Percentiles rank a stretch among this genome's conserved stretches.
phyloP scores from a whole-genome alignment of 2,113 vertebrate species.

The Ginglymostoma cirratum region DNA sequence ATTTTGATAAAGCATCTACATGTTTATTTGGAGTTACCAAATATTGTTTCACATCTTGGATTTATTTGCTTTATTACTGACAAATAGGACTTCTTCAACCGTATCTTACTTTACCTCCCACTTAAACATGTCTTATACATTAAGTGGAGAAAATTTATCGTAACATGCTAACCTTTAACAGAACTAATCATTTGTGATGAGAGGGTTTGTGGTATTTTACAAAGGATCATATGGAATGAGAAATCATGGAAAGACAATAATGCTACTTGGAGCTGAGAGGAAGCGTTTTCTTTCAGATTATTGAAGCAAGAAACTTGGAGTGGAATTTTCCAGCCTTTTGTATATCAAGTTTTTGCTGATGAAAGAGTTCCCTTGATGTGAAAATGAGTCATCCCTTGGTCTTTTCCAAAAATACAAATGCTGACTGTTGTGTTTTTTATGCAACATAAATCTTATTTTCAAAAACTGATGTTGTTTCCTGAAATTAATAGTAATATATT shows the following conservation, averaged over 20 bases:
- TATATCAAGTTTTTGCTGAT: slow-evolving; percentile 2
- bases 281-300: slow-evolving; percentile 2
- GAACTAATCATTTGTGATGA: background rate
- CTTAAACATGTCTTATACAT: background rate
- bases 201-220: background rate
- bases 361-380: background rate
- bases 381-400: background rate
- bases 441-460: background rate
- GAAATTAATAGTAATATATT: background rate
- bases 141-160: background rate
- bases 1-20: background rate
- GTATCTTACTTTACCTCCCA: background rate
- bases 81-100: background rate
- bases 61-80: background rate
- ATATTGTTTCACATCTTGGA: background rate
- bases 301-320: background rate
- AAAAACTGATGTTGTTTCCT: background rate
- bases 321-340: slow-evolving; percentile 20
- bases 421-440: background rate
- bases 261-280: background rate
- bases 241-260: background rate
- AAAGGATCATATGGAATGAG: background rate
- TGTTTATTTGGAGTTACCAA: background rate
- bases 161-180: background rate
- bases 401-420: background rate